Conservation (phyloP, 2,113 vertebrate genomes). For the Phalacrocorax aristotelis region DNA sequence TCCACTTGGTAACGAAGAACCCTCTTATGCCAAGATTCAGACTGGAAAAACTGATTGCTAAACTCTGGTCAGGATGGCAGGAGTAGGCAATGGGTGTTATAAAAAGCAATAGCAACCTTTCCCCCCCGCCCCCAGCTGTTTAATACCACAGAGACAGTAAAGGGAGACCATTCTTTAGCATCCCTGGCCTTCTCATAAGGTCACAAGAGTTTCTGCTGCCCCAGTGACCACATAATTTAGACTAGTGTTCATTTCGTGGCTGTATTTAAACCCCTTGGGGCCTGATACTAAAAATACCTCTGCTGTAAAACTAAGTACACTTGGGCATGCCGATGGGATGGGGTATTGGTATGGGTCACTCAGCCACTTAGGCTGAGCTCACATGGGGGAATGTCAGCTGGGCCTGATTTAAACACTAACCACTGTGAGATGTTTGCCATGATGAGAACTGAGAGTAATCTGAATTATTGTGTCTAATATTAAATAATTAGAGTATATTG, state of each 20-base stretch:
- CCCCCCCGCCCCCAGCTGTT: background rate
- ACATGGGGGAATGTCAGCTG: background rate
- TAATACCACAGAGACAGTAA: background rate
- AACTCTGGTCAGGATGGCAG: background rate
- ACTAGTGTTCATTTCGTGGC: background rate
- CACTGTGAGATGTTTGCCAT: background rate
- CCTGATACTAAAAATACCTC: background rate
- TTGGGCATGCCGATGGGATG: background rate
- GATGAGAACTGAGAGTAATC: background rate
- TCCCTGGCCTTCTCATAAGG: background rate
- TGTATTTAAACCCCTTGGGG: background rate
- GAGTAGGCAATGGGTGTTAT: background rate
- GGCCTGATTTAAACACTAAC: background rate
- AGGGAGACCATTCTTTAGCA: background rate
- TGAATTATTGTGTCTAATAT: background rate
- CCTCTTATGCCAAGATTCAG: background rate
- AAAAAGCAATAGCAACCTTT: background rate
- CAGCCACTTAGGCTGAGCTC: background rate
- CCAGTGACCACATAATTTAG: background rate
- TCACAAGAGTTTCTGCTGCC: background rate
- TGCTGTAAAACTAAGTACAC: background rate
- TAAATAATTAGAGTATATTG: background rate
- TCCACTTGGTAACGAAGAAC: background rate
- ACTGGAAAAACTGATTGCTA: background rate
- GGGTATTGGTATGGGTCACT: background rate